These are phyloP conservation scores for Scaptomyza graminum DNA, from an alignment of 1,140 invertebrate species.

Conservation along the genomic window DNA sequence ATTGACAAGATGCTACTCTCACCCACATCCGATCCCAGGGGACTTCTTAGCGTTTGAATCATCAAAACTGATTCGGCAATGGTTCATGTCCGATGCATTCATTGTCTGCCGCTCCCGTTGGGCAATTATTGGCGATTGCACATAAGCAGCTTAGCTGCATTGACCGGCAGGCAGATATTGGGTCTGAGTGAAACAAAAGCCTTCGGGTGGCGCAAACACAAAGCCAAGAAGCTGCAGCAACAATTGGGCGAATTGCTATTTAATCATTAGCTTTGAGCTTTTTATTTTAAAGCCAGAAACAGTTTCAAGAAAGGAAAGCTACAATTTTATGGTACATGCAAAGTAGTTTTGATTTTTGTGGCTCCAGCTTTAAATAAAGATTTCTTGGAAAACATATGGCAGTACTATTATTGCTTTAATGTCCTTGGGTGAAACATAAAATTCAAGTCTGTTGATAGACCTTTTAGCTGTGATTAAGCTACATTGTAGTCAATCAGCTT, in stretches of 20 bases:
- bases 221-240: not conserved
- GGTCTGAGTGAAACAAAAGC: not conserved
- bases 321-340: too few species aligned
- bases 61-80: not conserved
- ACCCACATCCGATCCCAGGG: too few species aligned
- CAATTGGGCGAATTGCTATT: too few species aligned
- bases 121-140: slow-evolving; percentile 61
- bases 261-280: too few species aligned
- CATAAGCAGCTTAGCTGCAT: slow-evolving; percentile 59
- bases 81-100: not conserved
- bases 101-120: slow-evolving; percentile 4
- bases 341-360: not conserved
- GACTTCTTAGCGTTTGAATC: slow-evolving; percentile 3
- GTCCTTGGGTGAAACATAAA: not conserved
- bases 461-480: not conserved
- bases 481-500: not conserved
- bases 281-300: not conserved
- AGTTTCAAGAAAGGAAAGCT: too few species aligned
- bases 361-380: not conserved
- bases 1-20: not conserved
- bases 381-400: not conserved
- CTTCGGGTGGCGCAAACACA: not conserved
- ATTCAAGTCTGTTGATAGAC: not conserved
- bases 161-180: slow-evolving; percentile 1
- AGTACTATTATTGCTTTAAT: not conserved